A percentile compares a stretch with the other conserved stretches of the same genome.
phyloP scores from a whole-genome alignment of 2,797 vertebrate genomes.

The Picus viridis region DNA sequence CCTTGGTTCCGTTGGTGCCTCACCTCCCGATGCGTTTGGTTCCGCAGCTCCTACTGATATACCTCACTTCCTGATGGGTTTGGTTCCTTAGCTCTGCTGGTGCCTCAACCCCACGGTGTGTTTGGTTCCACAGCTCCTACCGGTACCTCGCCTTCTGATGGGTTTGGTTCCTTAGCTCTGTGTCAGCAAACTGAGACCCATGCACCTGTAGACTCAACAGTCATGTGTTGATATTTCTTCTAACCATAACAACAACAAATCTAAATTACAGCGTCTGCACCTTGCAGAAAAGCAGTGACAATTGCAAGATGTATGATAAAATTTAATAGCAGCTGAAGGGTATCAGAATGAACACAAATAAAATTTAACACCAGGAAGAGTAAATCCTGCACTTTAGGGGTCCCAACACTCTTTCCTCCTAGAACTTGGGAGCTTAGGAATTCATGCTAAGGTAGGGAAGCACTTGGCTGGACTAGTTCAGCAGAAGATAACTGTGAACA shows the following conservation, averaged over 20 bases:
- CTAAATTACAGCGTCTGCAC: background rate
- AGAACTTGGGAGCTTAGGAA: background rate
- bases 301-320: background rate
- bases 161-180: too few species aligned
- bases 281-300: background rate
- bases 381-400: background rate
- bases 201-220: background rate
- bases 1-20: too few species aligned
- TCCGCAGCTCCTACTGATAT: too few species aligned
- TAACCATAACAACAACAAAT: background rate
- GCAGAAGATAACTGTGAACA: background rate
- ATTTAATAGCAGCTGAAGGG: background rate
- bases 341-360: background rate
- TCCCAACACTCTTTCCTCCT: background rate
- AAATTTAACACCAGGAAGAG: background rate
- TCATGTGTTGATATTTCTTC: background rate
- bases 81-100: too few species aligned
- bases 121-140: background rate
- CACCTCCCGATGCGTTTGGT: too few species aligned
- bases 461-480: fast-evolving
- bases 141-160: too few species aligned
- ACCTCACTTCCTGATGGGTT: too few species aligned
- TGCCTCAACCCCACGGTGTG: fast-evolving
- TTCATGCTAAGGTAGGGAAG: background rate
- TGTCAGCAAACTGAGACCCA: fast-evolving